These are phyloP conservation scores for Chloroceryle inda DNA, from an alignment of 2,797 vertebrate species.

Conservation along the genomic window DNA sequence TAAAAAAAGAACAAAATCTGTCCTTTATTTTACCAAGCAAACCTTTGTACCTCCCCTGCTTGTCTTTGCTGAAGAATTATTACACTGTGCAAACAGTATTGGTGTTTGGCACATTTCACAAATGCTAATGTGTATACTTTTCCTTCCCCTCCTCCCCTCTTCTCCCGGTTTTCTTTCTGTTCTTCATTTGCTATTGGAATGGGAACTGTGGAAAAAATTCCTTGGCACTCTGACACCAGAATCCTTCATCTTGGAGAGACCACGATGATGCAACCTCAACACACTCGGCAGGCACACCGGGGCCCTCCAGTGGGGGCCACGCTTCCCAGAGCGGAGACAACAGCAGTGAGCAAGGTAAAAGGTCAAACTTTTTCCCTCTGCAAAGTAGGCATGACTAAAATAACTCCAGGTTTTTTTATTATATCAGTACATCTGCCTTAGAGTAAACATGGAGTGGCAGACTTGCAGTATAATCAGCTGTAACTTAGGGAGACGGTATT, in stretches of 20 bases:
- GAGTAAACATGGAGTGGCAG: conserved; percentile 74
- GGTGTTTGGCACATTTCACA: conserved; percentile 66
- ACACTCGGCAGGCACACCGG: conserved; percentile 98
- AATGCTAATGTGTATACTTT: conserved; percentile 85
- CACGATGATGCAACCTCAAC: conserved; percentile 99
- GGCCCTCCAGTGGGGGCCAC: conserved; percentile 98
- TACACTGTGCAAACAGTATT: conserved; percentile 26
- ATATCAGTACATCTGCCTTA: conserved; percentile 76
- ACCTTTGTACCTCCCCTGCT: conserved; percentile 19
- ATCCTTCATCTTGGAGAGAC: conserved; percentile 99
- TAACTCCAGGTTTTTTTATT: conserved; percentile 76
- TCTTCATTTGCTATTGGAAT: conserved; percentile 82
- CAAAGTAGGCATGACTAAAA: conserved; percentile 80
- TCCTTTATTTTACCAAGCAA: conserved; percentile 9
- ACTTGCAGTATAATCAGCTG: conserved; percentile 69
- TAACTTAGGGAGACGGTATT: conserved; percentile 70
- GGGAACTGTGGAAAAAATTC: conserved; percentile 80
- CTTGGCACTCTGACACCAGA: conserved; percentile 88
- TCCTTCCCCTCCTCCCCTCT: conserved; percentile 69
- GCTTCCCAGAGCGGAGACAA: conserved; percentile 99
- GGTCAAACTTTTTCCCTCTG: conserved; percentile 77
- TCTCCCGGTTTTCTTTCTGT: conserved; percentile 73
- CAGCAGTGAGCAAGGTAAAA: conserved; percentile 99
- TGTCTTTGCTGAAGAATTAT: conserved; percentile 61
- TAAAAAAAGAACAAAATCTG: background rate